A percentile compares a stretch with the other conserved stretches of the same genome.
These are phyloP conservation scores for Morus bassanus DNA, from an alignment of 2,797 vertebrate genomes.

Conservation along the genomic window DNA sequence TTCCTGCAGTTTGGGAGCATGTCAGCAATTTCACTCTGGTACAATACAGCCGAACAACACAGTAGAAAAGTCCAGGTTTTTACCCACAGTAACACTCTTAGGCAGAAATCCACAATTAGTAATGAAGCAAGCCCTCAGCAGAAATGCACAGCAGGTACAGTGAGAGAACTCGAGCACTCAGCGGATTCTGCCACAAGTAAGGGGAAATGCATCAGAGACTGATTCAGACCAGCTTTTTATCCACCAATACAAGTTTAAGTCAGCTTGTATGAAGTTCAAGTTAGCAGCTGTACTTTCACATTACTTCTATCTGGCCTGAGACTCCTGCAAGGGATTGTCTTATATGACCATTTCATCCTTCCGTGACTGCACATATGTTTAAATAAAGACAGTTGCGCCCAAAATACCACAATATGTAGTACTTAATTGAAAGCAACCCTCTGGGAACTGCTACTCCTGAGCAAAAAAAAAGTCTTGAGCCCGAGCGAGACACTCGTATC, in stretches of 20 bases:
- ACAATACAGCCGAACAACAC: background rate
- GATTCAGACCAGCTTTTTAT: background rate
- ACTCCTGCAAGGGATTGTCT: background rate
- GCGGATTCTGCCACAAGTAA: background rate
- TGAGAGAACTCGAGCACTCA: accelerated
- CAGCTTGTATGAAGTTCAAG: background rate
- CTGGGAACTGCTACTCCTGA: background rate
- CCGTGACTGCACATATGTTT: background rate
- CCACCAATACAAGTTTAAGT: background rate
- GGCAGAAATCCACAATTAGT: background rate
- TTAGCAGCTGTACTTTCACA: background rate
- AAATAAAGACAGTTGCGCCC: background rate
- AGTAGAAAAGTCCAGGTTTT: background rate
- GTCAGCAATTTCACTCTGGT: background rate
- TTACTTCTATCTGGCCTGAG: background rate
- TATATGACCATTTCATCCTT: background rate
- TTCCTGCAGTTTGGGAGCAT: background rate
- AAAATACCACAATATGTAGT: background rate
- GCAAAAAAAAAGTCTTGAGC: background rate
- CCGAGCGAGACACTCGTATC: accelerated
- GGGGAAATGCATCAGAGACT: background rate
- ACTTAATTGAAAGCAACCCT: background rate
- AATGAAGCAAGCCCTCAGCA: background rate
- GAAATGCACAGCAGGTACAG: background rate
- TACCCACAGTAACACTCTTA: background rate